Conservation (phyloP, 2,797 vertebrate species). For the Urophycis tenuis region DNA sequence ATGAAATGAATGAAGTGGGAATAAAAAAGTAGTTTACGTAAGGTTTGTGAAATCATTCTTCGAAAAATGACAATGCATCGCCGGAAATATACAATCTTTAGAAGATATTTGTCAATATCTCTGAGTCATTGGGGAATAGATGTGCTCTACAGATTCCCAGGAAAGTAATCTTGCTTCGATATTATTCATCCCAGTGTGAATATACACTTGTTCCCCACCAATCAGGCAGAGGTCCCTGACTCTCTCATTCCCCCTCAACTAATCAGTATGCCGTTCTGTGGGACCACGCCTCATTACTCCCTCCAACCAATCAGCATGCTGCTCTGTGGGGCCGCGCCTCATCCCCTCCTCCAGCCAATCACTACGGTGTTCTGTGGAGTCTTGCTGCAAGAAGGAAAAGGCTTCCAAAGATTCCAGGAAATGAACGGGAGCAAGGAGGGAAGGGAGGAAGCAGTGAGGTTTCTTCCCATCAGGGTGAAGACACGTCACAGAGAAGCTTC, state of each 20-base stretch:
- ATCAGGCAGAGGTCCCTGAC: slow-evolving; percentile 75
- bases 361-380: too few species aligned
- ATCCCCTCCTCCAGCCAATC: too few species aligned
- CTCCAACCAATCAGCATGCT: slow-evolving; percentile 14
- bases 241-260: slow-evolving; percentile 51
- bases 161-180: not conserved
- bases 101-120: not conserved
- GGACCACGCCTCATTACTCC: too few species aligned
- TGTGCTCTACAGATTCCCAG: not conserved
- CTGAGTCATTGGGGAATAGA: not conserved
- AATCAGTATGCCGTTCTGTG: too few species aligned
- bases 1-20: not conserved
- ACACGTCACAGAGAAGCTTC: not conserved
- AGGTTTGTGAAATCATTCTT: not conserved
- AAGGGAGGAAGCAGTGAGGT: slow-evolving; percentile 19
- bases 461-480: not conserved
- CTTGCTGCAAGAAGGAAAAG: slow-evolving; percentile 75
- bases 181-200: not conserved
- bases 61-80: not conserved
- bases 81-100: not conserved
- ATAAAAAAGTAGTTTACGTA: not conserved
- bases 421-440: not conserved
- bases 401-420: slow-evolving; percentile 72
- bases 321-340: slow-evolving; percentile 55
- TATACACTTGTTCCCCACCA: slow-evolving; percentile 55